Evolutionary conservation across 1,140 invertebrate species (phyloP).

Genomic region (Pseudomyrmex cubaensis): DNA sequence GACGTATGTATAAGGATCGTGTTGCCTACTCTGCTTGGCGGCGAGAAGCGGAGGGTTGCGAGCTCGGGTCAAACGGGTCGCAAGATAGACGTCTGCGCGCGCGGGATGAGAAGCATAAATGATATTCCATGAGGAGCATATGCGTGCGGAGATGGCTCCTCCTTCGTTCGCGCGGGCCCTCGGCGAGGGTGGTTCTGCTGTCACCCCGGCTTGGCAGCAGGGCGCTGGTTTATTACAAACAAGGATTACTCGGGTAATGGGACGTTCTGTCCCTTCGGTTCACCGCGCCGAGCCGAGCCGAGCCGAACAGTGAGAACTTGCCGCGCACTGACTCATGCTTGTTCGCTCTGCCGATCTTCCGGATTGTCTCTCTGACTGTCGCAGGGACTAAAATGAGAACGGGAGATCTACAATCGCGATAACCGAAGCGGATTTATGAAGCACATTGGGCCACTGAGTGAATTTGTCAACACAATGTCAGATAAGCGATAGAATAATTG

Average conservation of each 20-base stretch:
- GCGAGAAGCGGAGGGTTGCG: constrained; percentile 64
- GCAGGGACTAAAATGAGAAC: constrained; percentile 40
- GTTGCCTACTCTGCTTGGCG: constrained; percentile 54
- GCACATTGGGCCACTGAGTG: constrained; percentile 9
- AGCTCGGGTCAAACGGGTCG: constrained; percentile 71
- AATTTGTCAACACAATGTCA: constrained; percentile 62
- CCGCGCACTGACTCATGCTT: constrained; percentile 69
- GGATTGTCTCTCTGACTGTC: not conserved
- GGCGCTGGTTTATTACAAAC: constrained; percentile 85
- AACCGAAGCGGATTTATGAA: constrained; percentile 11
- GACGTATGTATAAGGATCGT: constrained; percentile 78
- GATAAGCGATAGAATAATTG: constrained; percentile 42
- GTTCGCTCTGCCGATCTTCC: constrained; percentile 30
- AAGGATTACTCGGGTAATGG: constrained; percentile 84
- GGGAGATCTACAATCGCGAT: constrained; percentile 55
- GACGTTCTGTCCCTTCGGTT: constrained; percentile 80
- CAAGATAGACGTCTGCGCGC: constrained; percentile 71
- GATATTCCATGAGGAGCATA: constrained; percentile 85
- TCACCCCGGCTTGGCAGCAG: constrained; percentile 75
- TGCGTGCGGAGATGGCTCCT: constrained; percentile 79
- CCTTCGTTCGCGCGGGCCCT: constrained; percentile 68
- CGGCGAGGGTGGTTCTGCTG: constrained; percentile 58
- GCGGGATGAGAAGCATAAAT: constrained; percentile 82
- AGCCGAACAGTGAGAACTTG: constrained; percentile 62
- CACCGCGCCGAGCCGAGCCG: constrained; percentile 31